phyloP scores from a whole-genome alignment of 2,888 invertebrate species.

The Epirrhoe alternata region DNA sequence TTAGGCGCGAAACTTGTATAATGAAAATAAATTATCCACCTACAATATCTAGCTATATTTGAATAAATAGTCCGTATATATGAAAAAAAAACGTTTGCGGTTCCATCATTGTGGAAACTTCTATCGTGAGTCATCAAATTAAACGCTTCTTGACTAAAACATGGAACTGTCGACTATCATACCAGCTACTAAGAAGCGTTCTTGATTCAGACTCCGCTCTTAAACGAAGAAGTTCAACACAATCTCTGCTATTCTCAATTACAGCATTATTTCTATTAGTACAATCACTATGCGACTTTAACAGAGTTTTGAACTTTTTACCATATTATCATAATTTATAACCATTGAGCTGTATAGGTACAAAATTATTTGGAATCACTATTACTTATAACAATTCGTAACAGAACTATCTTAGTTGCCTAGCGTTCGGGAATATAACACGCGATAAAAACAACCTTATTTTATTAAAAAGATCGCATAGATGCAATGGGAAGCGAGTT shows the following conservation, averaged over 20 bases:
- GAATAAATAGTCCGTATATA: conserved; percentile 38
- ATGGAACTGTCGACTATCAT: conserved; percentile 13
- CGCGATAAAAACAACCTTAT: conserved; percentile 47
- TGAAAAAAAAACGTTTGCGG: conserved; percentile 29
- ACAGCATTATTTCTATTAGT: conserved; percentile 41
- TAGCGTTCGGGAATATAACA: conserved; percentile 61
- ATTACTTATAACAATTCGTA: conserved; percentile 67
- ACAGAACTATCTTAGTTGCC: conserved; percentile 63
- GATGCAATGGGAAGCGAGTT: conserved; percentile 60
- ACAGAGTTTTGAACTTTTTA: conserved; percentile 49
- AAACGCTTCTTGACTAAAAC: conserved; percentile 21
- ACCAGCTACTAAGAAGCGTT: conserved; percentile 20
- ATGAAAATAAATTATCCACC: conserved; percentile 34
- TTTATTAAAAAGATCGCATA: conserved; percentile 48
- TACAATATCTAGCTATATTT: conserved; percentile 34
- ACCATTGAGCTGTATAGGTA: conserved; percentile 74
- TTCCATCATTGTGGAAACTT: conserved; percentile 31
- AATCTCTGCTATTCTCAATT: conserved; percentile 36
- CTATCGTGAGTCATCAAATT: conserved; percentile 29
- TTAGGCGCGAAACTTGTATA: conserved; percentile 28
- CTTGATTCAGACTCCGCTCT: conserved; percentile 10
- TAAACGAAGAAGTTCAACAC: conserved; percentile 36
- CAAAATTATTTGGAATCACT: conserved; percentile 73
- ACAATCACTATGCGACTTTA: conserved; percentile 46
- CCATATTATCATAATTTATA: conserved; percentile 43